These are phyloP conservation scores for Melieria picta DNA, from an alignment of 2,888 invertebrate species.

Conservation along the genomic window DNA sequence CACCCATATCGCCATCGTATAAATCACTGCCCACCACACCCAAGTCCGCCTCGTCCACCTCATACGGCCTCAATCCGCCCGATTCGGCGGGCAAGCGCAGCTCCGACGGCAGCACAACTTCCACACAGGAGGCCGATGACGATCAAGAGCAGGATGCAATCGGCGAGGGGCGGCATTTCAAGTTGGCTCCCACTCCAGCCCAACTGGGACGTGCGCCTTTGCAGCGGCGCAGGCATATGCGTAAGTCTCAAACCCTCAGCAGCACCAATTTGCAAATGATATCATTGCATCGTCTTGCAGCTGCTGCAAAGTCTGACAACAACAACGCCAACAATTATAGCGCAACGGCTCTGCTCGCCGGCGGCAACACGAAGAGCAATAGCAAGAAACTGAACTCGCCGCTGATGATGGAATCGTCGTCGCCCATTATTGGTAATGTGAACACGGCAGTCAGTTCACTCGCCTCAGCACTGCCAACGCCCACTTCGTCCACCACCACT, in stretches of 20 bases:
- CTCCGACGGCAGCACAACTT: conserved; percentile 39
- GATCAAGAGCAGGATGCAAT: conserved; percentile 53
- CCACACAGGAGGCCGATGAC: conserved; percentile 47
- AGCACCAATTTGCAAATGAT: background rate
- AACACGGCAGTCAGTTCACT: conserved; percentile 59
- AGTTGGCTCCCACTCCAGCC: conserved; percentile 93
- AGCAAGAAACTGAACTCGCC: conserved; percentile 45
- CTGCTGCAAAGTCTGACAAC: conserved; percentile 9
- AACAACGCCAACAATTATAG: conserved; percentile 4
- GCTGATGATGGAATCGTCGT: conserved; percentile 51
- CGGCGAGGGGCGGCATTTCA: conserved; percentile 69
- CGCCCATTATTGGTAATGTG: conserved; percentile 64
- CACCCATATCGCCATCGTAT: conserved; percentile 60
- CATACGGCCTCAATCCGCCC: conserved; percentile 49
- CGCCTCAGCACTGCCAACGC: conserved; percentile 63
- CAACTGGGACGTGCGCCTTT: conserved; percentile 90
- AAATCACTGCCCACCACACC: conserved; percentile 65
- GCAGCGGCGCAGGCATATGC: conserved; percentile 86
- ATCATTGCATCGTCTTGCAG: background rate
- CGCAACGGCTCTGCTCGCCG: background rate
- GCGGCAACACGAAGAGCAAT: conserved; percentile 11
- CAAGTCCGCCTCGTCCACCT: conserved; percentile 55
- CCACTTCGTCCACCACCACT: conserved; percentile 62
- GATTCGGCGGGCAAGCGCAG: conserved; percentile 49
- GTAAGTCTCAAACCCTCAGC: conserved; percentile 64